These are phyloP conservation scores for Phenganax marumi DNA, from an alignment of 92 coral and sea anemone species.

Conservation along the genomic window DNA sequence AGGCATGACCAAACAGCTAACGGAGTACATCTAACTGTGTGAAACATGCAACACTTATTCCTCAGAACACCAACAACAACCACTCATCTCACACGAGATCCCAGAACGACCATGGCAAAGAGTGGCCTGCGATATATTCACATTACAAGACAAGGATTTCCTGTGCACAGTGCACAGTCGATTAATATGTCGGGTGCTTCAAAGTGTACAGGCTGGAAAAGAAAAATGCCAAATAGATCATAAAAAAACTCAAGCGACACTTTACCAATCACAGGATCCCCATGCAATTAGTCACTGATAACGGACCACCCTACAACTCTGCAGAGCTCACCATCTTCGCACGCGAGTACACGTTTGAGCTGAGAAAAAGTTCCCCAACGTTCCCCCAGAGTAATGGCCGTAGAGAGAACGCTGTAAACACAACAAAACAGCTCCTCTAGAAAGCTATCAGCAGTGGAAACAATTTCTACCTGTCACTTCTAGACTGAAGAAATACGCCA, in stretches of 20 bases:
- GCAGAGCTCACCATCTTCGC: not conserved
- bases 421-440: not conserved
- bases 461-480: not conserved
- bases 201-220: not conserved
- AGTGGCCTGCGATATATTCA: not conserved
- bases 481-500: not conserved
- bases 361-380: not conserved
- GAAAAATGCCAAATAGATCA: not conserved
- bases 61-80: not conserved
- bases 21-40: not conserved
- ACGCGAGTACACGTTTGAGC: not conserved
- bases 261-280: not conserved
- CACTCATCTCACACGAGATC: not conserved
- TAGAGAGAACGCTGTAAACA: not conserved
- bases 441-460: not conserved
- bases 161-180: not conserved
- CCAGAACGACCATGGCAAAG: conserved; percentile 10
- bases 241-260: not conserved
- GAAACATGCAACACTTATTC: conserved; percentile 2
- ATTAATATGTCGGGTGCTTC: not conserved
- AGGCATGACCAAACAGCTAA: not conserved
- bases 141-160: not conserved
- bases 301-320: not conserved
- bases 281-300: not conserved
- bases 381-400: conserved; percentile 17